Base-by-base conservation (phyloP, 2,888 invertebrate species). In the Cerceris rybyensis region DNA sequence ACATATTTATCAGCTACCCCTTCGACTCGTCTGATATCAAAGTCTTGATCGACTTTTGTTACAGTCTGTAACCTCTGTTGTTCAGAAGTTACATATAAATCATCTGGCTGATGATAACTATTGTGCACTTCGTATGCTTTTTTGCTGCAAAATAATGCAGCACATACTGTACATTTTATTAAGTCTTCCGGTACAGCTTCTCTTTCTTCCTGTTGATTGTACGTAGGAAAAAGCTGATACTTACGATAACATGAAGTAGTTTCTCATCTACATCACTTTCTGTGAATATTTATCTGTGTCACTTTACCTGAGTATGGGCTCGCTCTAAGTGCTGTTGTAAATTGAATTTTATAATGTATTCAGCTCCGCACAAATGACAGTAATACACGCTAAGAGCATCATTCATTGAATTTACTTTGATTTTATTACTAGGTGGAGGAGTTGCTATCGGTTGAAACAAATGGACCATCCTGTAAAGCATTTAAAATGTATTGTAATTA, bases 321-420 rank as follows among this genome's bases (percentile, higher is more conserved):
- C 87, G 86, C 71, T 92, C 92, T 66, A 93, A 83, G 82, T 93
- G 93, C 68, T 91, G 92, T 91, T 94, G 94, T 82, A 95, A 91
- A 91, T 95, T 95, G 70, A 95, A 94, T 91, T 95, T 95, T 73
- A 95, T 94, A 60, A 95, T 93, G 90, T 95, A 95, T 88, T 95
- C 95, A 72, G 94, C 94, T 14, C 95, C 95, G 91, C 95, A 96
- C 82, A 95, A 88, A 82, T 94, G 93, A 75, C 94, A 94, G 83
- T 94, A 94, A 82, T 93, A 94, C 46, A 93, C 93, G 49, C 93
- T 93, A 59, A 93, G 90, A 0, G 93, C 93, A 84, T 95, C 94
- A 14, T 93, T 93, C 80, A 93, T 93, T 61, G 93, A 93, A 84
- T 93, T 94, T 16, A 93, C 89, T 86, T 93, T 93, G 54, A 94